Base-by-base conservation (phyloP, 2,797 vertebrate genomes). In the Mionectes olivaceus region DNA sequence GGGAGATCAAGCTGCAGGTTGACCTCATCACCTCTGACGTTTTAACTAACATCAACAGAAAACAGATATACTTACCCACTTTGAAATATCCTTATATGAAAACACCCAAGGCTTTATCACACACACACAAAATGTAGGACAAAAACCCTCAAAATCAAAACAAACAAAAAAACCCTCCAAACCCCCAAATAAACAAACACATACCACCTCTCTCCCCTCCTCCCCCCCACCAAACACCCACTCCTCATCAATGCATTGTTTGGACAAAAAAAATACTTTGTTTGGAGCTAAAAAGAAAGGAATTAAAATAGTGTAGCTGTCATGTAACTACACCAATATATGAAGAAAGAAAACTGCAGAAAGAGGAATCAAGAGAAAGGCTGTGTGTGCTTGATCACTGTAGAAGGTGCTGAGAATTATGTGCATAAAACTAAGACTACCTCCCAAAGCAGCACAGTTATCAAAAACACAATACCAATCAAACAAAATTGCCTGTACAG, bases 401-500 rank as follows among this genome's bases (percentile, higher is more conserved):
- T 46, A 88, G 67, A 86, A 75, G 15, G n/a, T 64, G 82, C 19
- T 78, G n/a, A 69, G 41, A 80, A 56, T 73, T 75, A 47, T 9
- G 21, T 59, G 39, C 23, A 25, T 63, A 76, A 79, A 78, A 41
- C n/a, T 28, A 70, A 83, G 52, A 69, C n/a, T 81, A n/a, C 25
- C 7, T 85, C 52, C 52, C 69, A 80, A 70, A 83, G n/a, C 56
- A 90, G 17, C 71, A 32, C 11, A 37, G 30, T n/a, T 90, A 68
- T 76, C 0, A 8, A 88, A 83, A 12, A 78, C 68, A 87, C 79
- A 84, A 5, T 46, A 79, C 16, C 44, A 91, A 69, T 91, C 94
- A 95, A 94, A 90, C 11, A 56, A 85, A 91, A 89, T 94, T 82
- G 53, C 50, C 65, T 83, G 19, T 56, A 47, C 24, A 56, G 56